phyloP scores from a whole-genome alignment of 2,797 vertebrate species.

The Syncerus caffer region DNA sequence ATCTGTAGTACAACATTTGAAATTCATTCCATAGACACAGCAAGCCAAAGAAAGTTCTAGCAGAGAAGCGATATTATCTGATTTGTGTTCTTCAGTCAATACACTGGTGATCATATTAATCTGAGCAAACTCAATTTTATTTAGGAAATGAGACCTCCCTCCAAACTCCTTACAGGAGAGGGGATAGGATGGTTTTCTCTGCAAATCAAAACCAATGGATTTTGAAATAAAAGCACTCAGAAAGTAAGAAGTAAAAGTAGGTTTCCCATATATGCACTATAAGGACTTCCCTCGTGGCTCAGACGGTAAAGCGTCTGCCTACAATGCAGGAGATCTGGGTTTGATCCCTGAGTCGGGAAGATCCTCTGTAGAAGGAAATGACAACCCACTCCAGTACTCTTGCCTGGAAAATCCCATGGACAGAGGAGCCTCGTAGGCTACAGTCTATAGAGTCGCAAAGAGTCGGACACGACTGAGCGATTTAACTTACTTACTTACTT shows the following conservation, averaged over 20 bases:
- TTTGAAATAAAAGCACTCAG: conserved; percentile 21
- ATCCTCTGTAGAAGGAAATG: neutral
- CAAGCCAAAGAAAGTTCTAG: neutral
- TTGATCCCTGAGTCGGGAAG: neutral
- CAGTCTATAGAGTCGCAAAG: neutral
- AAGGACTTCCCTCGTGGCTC: neutral
- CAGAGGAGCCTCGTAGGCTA: neutral
- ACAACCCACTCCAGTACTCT: neutral
- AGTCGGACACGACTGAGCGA: accelerated
- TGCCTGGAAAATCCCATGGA: neutral
- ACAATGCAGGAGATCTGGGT: neutral
- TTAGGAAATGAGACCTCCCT: neutral
- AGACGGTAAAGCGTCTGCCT: neutral
- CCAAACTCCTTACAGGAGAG: neutral
- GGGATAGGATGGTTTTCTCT: neutral
- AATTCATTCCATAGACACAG: neutral
- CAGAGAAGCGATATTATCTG: neutral
- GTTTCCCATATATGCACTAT: neutral
- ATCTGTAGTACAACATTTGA: neutral
- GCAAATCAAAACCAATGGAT: neutral
- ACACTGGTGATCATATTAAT: neutral
- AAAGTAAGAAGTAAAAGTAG: conserved; percentile 18
- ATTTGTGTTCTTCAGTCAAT: neutral
- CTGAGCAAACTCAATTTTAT: conserved; percentile 9
- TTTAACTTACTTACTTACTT: neutral